These are phyloP conservation scores for Adelges cooleyi DNA, from an alignment of 1,140 invertebrate species.

Conservation along the genomic window DNA sequence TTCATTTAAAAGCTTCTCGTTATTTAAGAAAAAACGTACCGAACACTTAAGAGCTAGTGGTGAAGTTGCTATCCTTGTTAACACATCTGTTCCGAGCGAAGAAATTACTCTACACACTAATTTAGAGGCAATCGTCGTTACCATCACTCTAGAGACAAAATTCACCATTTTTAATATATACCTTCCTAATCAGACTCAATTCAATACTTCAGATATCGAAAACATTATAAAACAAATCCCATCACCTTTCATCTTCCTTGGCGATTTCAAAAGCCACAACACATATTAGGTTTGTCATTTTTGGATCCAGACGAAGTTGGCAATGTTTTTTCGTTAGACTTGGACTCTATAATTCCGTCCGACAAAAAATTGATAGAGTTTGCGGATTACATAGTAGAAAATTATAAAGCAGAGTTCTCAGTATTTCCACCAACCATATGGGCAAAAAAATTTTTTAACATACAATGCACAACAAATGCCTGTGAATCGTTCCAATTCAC, in stretches of 20 bases:
- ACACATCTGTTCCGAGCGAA: neutral
- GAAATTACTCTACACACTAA: neutral
- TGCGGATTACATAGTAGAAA: no score
- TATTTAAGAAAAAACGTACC: neutral
- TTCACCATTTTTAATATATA: neutral
- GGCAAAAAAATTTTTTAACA: no score
- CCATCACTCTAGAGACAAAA: neutral
- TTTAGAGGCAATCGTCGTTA: neutral
- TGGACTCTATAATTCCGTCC: no score
- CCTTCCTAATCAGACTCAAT: neutral
- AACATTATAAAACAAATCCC: conserved; percentile 4
- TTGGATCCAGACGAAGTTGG: no score
- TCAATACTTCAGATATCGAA: neutral
- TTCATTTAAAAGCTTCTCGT: neutral
- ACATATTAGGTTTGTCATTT: no score
- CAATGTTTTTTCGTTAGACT: no score
- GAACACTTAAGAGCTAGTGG: conserved; percentile 1
- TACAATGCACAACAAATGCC: no score
- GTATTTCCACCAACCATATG: no score
- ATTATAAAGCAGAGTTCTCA: no score
- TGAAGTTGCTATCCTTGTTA: neutral
- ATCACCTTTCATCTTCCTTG: neutral
- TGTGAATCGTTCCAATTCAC: no score
- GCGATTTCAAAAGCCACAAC: conserved; percentile 2
- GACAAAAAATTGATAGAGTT: no score